These are phyloP conservation scores for Scrobipalpa costella DNA, from an alignment of 2,888 invertebrate species.

Conservation along the genomic window DNA sequence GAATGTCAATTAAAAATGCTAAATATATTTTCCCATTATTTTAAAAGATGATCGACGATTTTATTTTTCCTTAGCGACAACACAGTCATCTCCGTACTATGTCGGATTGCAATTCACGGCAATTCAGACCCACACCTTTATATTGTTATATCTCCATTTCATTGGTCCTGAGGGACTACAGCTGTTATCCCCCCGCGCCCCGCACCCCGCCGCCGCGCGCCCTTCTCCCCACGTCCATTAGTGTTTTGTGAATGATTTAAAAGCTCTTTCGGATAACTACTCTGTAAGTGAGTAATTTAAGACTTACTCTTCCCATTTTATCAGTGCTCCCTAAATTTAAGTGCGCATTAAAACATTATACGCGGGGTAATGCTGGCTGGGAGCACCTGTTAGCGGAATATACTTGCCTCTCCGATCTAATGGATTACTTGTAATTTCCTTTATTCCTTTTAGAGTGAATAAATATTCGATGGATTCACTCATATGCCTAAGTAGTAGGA, in stretches of 20 bases:
- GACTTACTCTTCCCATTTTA: conserved; percentile 78
- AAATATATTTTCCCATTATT: too few relatives aligned
- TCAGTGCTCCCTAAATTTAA: conserved; percentile 80
- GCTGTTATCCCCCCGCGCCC: conserved; percentile 54
- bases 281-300: conserved; percentile 81
- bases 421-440: conserved; percentile 40
- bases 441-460: conserved; percentile 11
- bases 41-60: neutral
- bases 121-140: conserved; percentile 74
- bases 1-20: too few relatives aligned
- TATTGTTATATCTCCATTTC: conserved; percentile 79
- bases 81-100: conserved; percentile 26
- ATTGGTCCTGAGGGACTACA: conserved; percentile 75
- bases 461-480: neutral
- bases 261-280: conserved; percentile 82
- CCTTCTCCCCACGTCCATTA: conserved; percentile 75
- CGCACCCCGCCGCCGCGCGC: conserved; percentile 43
- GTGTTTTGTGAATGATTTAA: conserved; percentile 82
- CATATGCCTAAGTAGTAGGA: neutral
- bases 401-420: conserved; percentile 50
- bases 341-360: conserved; percentile 78
- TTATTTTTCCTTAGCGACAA: neutral
- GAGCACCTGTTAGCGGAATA: conserved; percentile 50
- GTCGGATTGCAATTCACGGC: conserved; percentile 65
- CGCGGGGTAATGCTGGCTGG: conserved; percentile 36